A percentile compares a stretch with the other conserved stretches of the same genome.
Conservation (phyloP, 2,888 invertebrate genomes). For the Dione vanillae region DNA sequence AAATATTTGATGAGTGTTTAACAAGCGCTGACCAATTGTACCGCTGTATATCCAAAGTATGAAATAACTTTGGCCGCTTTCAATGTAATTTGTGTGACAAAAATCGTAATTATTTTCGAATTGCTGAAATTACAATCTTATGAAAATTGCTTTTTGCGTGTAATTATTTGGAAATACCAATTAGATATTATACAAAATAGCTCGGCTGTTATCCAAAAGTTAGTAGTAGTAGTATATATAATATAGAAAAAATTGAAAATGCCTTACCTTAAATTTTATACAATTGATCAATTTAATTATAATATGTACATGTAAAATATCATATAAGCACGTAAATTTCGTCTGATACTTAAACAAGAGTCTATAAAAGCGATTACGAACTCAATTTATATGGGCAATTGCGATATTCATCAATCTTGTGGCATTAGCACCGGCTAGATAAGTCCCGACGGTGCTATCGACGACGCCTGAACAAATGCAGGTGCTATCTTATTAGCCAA, state of each 20-base stretch:
- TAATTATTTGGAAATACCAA: no score
- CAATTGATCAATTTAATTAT: neutral
- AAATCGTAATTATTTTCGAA: no score
- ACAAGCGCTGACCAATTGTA: slow-evolving; percentile 32
- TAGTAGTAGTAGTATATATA: no score
- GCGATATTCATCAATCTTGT: slow-evolving; percentile 71
- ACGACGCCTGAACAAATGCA: slow-evolving; percentile 77
- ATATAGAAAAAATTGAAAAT: no score
- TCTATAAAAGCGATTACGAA: slow-evolving; percentile 29
- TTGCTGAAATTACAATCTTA: no score
- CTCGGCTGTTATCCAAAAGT: no score
- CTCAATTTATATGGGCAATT: slow-evolving; percentile 50
- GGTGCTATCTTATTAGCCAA: slow-evolving; percentile 75
- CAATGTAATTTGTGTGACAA: no score
- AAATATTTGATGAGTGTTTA: slow-evolving; percentile 46
- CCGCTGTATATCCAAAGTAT: slow-evolving; percentile 9
- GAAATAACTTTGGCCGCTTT: slow-evolving; percentile 4
- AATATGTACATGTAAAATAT: neutral
- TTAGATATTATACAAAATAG: no score
- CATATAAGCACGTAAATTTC: slow-evolving; percentile 1
- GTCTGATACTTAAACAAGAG: slow-evolving; percentile 12
- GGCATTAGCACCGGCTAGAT: slow-evolving; percentile 77
- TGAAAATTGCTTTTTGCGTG: no score
- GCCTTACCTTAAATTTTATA: no score
- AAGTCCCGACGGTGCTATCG: slow-evolving; percentile 68